These are phyloP conservation scores for Mimachlamys varia DNA, from an alignment of 2,888 invertebrate genomes.

Conservation along the genomic window DNA sequence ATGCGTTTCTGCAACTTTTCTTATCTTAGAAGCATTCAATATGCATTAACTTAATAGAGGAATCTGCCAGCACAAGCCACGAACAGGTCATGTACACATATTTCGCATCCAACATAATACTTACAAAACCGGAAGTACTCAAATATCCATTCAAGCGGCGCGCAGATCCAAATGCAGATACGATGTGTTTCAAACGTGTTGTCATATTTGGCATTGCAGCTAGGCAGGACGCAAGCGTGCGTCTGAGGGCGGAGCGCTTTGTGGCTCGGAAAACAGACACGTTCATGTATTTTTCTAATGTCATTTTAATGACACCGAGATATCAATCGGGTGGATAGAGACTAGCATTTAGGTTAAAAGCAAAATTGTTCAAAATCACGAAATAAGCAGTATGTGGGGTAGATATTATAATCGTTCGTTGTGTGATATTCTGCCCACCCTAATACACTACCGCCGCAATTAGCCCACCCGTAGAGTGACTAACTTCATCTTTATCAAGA, in stretches of 20 bases:
- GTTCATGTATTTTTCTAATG: constrained; percentile 24
- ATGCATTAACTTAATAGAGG: constrained; percentile 26
- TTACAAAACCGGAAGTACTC: constrained; percentile 32
- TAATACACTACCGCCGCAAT: background rate
- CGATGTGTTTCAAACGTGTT: background rate
- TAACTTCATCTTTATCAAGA: background rate
- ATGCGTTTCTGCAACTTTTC: constrained; percentile 31
- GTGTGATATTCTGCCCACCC: background rate
- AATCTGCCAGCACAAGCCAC: constrained; percentile 20
- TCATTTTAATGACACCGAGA: constrained; percentile 13
- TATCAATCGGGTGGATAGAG: background rate
- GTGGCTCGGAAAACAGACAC: background rate
- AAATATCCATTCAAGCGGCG: constrained; percentile 29
- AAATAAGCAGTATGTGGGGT: background rate
- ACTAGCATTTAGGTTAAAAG: constrained; percentile 23
- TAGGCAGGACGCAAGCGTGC: background rate
- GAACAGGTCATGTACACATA: background rate
- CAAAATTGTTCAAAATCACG: background rate
- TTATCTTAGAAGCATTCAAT: constrained; percentile 20
- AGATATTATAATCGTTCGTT: background rate
- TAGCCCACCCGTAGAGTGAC: background rate
- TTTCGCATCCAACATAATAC: background rate
- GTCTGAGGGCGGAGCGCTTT: background rate
- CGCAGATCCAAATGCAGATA: constrained; percentile 21
- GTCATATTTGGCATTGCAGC: constrained; percentile 34